Base-by-base conservation (phyloP, 2,888 invertebrate species). In the Callyntrura guangdongensis region DNA sequence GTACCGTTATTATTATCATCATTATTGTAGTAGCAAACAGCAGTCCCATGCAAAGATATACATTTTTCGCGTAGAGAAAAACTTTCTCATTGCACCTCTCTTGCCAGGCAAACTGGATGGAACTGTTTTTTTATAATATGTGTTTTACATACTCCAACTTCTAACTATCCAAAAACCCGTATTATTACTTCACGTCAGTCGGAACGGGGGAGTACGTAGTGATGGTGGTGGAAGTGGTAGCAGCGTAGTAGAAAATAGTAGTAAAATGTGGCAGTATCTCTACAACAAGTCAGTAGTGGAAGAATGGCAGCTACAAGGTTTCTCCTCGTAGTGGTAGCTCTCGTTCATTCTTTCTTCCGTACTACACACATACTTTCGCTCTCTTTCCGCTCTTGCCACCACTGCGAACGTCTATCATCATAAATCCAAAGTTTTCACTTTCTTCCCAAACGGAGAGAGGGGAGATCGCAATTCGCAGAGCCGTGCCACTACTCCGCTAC, bases 401-500 rank as follows among this genome's bases (percentile, higher is more conserved):
- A 82, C 69, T 87, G 82, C 89, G 47, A 91, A 92, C 90, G 89
- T 91, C 89, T 83, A 86, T 91, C 91, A 92, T 92, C 92, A 92
- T 92, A 92, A 92, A 92, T 92, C 92, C 89, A 91, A 92, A 92
- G 91, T 92, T 92, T 92, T 92, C 79, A 86, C 83, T 89, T 86
- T 91, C 84, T 91, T 87, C 79, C 87, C 82, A 86, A 82, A 90
- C 56, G 47, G 53, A 79, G 69, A 74, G 77, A 81, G 77, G 22
- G 49, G 81, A 69, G 86, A 83, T 81, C 67, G 67, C 67, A 36
- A 6, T 6, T 36, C n/a, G n/a, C n/a, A 90, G 83, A 91, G 90
- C 72, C 90, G 86, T 90, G 86, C 84, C 84, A 89, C 89, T 67
- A 69, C 20, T 36, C 36, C 36, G 36, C 36, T 83, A 59, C 72